These are phyloP conservation scores for Todus mexicanus DNA, from an alignment of 2,797 vertebrate genomes.

Conservation along the genomic window DNA sequence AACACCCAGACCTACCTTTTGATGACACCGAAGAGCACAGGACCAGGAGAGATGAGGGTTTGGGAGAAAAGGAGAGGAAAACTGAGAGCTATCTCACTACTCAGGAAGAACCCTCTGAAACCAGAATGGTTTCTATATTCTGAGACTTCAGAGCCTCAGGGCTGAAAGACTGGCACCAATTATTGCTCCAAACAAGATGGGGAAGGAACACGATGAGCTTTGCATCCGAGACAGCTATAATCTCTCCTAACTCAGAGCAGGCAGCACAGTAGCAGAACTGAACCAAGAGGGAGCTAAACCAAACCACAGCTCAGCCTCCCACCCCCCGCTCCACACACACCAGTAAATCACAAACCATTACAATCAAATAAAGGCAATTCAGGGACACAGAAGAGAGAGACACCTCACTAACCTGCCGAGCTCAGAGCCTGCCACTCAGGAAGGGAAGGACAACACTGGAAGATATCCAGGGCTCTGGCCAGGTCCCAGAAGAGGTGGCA, in stretches of 20 bases:
- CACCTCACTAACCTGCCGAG: not conserved
- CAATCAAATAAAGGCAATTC: not conserved
- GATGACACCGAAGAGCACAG: not conserved
- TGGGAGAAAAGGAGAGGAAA: not conserved
- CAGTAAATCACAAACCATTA: not conserved
- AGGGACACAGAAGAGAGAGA: not conserved
- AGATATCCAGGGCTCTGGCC: rapidly evolving
- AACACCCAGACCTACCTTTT: not conserved
- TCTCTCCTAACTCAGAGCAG: not conserved
- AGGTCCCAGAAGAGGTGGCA: not conserved
- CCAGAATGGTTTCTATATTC: not conserved
- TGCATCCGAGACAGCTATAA: not conserved
- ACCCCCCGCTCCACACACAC: not conserved
- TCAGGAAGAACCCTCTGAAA: not conserved
- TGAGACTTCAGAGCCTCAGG: not conserved
- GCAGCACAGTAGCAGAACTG: not conserved
- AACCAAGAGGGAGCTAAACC: not conserved
- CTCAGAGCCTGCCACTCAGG: not conserved
- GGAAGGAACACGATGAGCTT: not conserved
- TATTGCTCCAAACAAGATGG: not conserved
- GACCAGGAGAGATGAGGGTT: not conserved
- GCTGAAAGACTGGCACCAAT: not conserved
- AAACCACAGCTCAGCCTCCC: not conserved
- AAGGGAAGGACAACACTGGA: rapidly evolving
- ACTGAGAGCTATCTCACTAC: not conserved